phyloP scores from a whole-genome alignment of 2,113 vertebrate genomes.

The Sorex fumeus region DNA sequence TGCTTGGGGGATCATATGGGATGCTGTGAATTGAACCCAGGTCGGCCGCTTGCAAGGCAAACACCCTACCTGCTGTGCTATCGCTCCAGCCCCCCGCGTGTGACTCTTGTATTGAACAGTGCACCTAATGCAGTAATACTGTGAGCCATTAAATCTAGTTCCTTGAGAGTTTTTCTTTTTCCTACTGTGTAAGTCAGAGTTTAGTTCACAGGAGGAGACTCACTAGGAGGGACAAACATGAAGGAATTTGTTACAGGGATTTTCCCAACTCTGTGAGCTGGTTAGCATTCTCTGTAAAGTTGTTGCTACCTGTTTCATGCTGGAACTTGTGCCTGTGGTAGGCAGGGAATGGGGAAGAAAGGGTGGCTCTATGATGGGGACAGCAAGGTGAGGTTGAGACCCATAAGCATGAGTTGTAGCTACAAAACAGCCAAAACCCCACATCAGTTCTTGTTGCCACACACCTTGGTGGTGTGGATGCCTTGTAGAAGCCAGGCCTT shows the following conservation, averaged over 20 bases:
- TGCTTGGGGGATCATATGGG: no score
- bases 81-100: no score
- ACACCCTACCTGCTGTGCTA: no score
- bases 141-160: conserved; percentile 13
- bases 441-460: not conserved
- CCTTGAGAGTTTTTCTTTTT: conserved; percentile 21
- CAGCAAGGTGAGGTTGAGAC: conserved; percentile 18
- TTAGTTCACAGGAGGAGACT: conserved; percentile 28
- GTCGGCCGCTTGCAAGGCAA: no score
- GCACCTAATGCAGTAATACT: not conserved
- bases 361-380: not conserved
- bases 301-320: not conserved
- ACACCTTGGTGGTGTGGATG: not conserved
- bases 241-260: not conserved
- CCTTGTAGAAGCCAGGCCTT: not conserved
- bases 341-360: not conserved
- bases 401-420: not conserved
- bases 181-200: not conserved
- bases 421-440: not conserved
- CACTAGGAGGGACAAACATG: not conserved
- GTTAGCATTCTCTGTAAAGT: conserved; percentile 23
- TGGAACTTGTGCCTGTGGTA: not conserved
- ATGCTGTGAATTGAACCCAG: no score
- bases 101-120: not conserved
- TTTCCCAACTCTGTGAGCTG: conserved; percentile 3